These are phyloP conservation scores for Trematomus bernacchii DNA, from an alignment of 2,797 vertebrate species.

Conservation along the genomic window DNA sequence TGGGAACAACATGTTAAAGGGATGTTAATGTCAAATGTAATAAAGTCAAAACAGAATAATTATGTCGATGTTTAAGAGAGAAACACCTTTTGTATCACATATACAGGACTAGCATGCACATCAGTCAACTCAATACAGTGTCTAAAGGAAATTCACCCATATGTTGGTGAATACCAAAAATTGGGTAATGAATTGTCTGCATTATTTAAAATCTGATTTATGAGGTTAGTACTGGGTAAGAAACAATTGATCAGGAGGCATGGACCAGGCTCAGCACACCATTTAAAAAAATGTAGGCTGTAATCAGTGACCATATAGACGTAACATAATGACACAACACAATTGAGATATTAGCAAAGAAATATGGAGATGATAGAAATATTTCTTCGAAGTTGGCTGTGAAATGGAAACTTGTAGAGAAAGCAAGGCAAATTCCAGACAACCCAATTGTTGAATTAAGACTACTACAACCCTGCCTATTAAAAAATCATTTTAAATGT, in stretches of 20 bases:
- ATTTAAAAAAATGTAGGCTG: neutral
- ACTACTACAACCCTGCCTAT: neutral
- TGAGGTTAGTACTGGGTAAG: neutral
- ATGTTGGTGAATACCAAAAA: neutral
- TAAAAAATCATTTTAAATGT: neutral
- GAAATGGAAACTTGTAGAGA: neutral
- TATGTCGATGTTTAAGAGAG: neutral
- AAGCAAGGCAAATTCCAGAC: neutral
- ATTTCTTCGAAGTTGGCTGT: neutral
- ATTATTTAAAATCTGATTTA: neutral
- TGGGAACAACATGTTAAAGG: neutral
- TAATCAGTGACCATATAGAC: neutral
- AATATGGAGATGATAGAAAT: neutral
- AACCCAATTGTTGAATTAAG: neutral
- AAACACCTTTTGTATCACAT: neutral
- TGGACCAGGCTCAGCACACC: neutral
- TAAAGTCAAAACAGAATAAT: neutral
- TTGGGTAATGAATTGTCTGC: neutral
- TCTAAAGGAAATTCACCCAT: neutral
- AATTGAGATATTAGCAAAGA: neutral
- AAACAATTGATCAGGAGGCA: neutral
- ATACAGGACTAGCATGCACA: neutral
- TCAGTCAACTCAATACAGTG: neutral
- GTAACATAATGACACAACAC: neutral
- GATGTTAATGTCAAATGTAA: neutral